Percentiles rank a stretch among this genome's conserved stretches.
Conservation (phyloP, 2,888 invertebrate species). For the Stenurella melanura region DNA sequence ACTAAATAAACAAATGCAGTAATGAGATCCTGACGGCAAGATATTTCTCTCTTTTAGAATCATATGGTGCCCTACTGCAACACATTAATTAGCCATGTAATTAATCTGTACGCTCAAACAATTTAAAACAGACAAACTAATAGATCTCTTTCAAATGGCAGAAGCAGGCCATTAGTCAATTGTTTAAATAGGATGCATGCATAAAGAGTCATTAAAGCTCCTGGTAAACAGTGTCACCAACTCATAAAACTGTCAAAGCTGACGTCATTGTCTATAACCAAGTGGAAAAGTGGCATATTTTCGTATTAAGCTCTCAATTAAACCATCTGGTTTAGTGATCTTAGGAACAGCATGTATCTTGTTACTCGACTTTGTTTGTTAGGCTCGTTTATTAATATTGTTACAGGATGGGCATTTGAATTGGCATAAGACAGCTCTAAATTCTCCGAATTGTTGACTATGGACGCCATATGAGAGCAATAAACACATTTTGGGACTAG, state of each 20-base stretch:
- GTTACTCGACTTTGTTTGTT: not conserved
- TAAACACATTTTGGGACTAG: too few relatives aligned
- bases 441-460: not conserved
- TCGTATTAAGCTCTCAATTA: constrained; percentile 34
- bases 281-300: constrained; percentile 33
- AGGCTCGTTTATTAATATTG: constrained; percentile 5
- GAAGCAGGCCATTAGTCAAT: constrained; percentile 19
- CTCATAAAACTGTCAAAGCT: constrained; percentile 39
- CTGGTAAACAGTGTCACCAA: constrained; percentile 16
- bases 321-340: constrained; percentile 40
- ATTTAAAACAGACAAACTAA: not conserved
- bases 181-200: constrained; percentile 17
- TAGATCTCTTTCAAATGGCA: not conserved
- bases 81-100: not conserved
- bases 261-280: constrained; percentile 29
- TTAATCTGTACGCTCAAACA: not conserved
- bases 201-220: constrained; percentile 15
- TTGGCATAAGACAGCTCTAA: not conserved
- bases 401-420: not conserved
- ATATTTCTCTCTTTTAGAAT: too few relatives aligned
- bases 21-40: too few relatives aligned
- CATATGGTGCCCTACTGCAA: not conserved
- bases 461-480: not conserved
- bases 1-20: too few relatives aligned
- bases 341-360: not conserved